These are phyloP conservation scores for Latrodectus elegans DNA, from an alignment of 2,888 invertebrate genomes.

Conservation along the genomic window DNA sequence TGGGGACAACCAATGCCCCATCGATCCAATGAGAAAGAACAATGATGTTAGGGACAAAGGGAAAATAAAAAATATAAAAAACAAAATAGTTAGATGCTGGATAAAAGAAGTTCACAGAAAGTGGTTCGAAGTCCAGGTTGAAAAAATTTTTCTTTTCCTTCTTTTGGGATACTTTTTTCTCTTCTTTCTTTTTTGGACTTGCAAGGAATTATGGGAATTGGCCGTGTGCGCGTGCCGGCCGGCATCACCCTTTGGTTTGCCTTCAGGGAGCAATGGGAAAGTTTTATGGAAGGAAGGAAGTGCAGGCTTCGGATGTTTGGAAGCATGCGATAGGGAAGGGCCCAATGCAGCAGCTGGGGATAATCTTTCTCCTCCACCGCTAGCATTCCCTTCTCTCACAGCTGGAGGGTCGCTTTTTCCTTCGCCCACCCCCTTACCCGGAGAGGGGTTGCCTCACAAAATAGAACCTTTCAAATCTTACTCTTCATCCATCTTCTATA, in stretches of 20 bases:
- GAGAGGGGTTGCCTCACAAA: constrained; percentile 55
- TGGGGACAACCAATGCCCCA: constrained; percentile 23
- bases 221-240: constrained; percentile 64
- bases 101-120: constrained; percentile 68
- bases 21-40: constrained; percentile 63
- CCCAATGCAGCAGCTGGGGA: constrained; percentile 68
- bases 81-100: constrained; percentile 43
- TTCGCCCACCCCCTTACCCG: background rate
- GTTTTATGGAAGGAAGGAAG: constrained; percentile 64
- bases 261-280: constrained; percentile 67
- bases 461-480: constrained; percentile 56
- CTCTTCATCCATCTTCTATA: constrained; percentile 9
- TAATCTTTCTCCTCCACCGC: constrained; percentile 67
- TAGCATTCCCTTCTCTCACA: constrained; percentile 57
- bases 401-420: constrained; percentile 25
- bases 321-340: constrained; percentile 43
- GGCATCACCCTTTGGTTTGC: constrained; percentile 66
- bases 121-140: constrained; percentile 64
- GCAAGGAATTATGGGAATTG: constrained; percentile 67
- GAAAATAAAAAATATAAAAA: constrained; percentile 40
- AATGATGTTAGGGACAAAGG: constrained; percentile 36
- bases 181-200: constrained; percentile 37
- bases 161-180: constrained; percentile 13
- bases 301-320: constrained; percentile 60
- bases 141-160: constrained; percentile 32